These are phyloP conservation scores for Acronicta aceris DNA, from an alignment of 2,888 invertebrate genomes.

Conservation along the genomic window DNA sequence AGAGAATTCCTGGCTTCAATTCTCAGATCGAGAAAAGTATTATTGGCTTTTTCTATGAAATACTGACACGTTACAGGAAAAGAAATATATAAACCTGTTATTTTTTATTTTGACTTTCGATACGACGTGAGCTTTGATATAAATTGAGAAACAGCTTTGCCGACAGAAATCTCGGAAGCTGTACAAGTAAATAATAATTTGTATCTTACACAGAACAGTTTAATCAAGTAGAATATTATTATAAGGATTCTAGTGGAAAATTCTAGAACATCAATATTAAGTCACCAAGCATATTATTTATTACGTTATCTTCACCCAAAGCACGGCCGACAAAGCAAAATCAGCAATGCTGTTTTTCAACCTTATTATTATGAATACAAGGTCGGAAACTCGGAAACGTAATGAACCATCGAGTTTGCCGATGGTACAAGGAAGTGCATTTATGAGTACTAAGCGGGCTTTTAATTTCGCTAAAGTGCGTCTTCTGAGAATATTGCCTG, in stretches of 20 bases:
- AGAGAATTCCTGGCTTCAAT: no score
- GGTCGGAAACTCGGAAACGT: no score
- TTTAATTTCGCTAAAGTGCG: slow-evolving; percentile 35
- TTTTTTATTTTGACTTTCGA: no score
- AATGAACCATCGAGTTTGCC: no score
- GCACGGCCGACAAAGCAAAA: background rate
- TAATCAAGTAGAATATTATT: background rate
- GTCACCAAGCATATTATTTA: slow-evolving; percentile 3
- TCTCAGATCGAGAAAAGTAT: no score
- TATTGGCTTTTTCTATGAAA: no score
- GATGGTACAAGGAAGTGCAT: slow-evolving; percentile 18
- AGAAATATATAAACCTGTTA: no score
- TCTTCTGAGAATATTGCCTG: slow-evolving; percentile 25
- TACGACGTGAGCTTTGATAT: background rate
- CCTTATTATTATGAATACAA: no score
- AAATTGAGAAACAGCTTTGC: no score
- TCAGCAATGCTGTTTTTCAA: background rate
- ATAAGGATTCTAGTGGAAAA: slow-evolving; percentile 8
- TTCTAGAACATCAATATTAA: slow-evolving; percentile 14
- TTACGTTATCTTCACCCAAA: background rate
- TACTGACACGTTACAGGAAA: no score
- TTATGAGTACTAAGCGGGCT: slow-evolving; percentile 8
- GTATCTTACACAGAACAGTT: background rate
- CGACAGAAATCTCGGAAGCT: no score
- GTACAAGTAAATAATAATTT: no score